Percentiles rank a stretch among this genome's conserved stretches.
Conservation (phyloP, 2,113 vertebrate genomes). For the Struthidea cinerea region DNA sequence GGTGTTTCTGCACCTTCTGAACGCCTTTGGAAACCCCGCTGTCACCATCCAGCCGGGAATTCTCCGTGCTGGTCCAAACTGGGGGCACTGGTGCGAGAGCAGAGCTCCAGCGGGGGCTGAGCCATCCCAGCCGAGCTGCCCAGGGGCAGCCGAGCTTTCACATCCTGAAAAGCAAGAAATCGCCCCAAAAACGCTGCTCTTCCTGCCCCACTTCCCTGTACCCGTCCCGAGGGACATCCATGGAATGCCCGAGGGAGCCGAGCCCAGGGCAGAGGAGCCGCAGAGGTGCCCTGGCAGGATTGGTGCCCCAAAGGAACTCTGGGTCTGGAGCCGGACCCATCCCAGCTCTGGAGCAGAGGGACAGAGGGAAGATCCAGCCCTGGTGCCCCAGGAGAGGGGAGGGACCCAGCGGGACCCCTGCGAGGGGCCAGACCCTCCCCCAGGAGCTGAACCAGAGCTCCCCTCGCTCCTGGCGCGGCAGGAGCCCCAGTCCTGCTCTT, state of each 20-base stretch:
- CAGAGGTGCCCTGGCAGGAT: not conserved
- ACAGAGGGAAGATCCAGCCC: not conserved
- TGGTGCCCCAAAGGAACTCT: not conserved
- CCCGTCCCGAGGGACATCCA: not conserved
- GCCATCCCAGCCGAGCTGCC: not conserved
- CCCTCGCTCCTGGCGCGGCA: accelerated
- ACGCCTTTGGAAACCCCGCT: not conserved
- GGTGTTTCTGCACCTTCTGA: not conserved
- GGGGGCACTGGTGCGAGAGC: not conserved
- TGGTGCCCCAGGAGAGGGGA: not conserved
- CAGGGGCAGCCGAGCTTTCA: not conserved
- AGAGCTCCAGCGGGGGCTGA: not conserved
- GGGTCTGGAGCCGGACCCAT: not conserved
- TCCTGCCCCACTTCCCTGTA: not conserved
- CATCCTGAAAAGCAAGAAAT: not conserved
- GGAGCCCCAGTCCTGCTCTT: not conserved
- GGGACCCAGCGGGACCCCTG: not conserved
- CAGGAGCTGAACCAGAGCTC: not conserved
- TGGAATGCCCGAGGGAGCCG: not conserved
- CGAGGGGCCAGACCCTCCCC: not conserved
- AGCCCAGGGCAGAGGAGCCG: not conserved
- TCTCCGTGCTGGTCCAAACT: not conserved
- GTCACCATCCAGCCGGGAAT: not conserved
- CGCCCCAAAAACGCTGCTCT: not conserved
- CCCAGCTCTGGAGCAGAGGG: not conserved